Evolutionary conservation across 2,888 invertebrate genomes (phyloP).

Genomic region (Tanypteryx hageni): DNA sequence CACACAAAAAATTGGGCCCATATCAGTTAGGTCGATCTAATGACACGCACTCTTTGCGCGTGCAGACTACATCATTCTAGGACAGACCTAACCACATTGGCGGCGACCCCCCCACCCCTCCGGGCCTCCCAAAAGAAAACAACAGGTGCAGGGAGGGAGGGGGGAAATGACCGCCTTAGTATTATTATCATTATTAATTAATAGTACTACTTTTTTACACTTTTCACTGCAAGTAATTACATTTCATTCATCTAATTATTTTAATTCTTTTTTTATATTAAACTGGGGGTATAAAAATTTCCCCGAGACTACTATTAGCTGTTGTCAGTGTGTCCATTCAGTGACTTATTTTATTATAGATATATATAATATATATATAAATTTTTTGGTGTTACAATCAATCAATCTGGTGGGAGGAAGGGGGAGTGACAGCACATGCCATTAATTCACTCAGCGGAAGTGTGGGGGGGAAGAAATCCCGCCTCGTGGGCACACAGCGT

Average conservation of each 20-base stretch:
- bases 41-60: conserved; percentile 27
- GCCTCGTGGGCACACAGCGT: conserved; percentile 63
- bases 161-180: background rate
- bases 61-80: conserved; percentile 49
- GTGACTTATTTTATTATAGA: conserved; percentile 41
- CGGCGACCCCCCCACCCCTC: conserved; percentile 24
- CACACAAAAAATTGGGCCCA: conserved; percentile 61
- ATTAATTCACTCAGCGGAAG: conserved; percentile 64
- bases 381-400: conserved; percentile 59
- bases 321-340: conserved; percentile 63
- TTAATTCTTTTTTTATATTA: background rate
- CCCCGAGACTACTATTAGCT: conserved; percentile 58
- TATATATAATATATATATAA: conserved; percentile 65
- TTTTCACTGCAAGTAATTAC: no score
- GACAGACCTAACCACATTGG: conserved; percentile 40
- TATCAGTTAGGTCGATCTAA: conserved; percentile 54
- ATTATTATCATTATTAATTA: conserved; percentile 56
- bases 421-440: conserved; percentile 63
- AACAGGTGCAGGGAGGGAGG: conserved; percentile 29
- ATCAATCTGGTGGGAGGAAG: conserved; percentile 44
- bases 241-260: no score
- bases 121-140: background rate
- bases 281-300: background rate
- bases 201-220: conserved; percentile 64
- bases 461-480: conserved; percentile 36